Evolutionary conservation across 2,113 vertebrate species (phyloP).

Genomic region (Tragelaphus scriptus): DNA sequence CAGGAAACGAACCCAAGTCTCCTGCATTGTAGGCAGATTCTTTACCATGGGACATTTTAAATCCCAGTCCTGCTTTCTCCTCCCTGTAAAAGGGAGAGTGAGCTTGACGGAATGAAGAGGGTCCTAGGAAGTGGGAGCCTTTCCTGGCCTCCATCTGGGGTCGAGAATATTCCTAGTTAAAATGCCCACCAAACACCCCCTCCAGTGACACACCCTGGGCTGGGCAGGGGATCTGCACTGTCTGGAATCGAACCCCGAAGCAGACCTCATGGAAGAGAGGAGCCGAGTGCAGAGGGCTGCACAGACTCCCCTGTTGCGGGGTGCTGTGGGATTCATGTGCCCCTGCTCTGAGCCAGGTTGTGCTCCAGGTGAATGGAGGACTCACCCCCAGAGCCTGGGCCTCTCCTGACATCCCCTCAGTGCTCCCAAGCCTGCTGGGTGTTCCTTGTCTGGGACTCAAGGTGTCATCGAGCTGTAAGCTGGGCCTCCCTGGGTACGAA

Average conservation of each 20-base stretch:
- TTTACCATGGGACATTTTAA: not conserved
- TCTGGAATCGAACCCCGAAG: not conserved
- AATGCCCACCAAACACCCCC: not conserved
- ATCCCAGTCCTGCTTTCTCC: too few species aligned
- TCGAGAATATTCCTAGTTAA: not conserved
- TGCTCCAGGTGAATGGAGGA: not conserved
- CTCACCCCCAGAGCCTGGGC: rapidly evolving
- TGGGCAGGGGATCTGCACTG: rapidly evolving
- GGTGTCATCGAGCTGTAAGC: not conserved
- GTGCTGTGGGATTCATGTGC: rapidly evolving
- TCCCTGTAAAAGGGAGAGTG: rapidly evolving
- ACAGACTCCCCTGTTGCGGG: rapidly evolving
- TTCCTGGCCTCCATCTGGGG: rapidly evolving
- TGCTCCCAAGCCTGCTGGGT: not conserved
- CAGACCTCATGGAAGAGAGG: not conserved
- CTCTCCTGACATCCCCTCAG: not conserved
- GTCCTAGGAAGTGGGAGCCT: too few species aligned
- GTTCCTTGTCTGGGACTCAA: not conserved
- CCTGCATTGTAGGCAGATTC: not conserved
- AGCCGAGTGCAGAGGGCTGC: not conserved
- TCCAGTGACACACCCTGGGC: rapidly evolving
- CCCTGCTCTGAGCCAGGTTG: rapidly evolving
- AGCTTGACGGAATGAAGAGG: not conserved
- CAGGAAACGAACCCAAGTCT: not conserved
- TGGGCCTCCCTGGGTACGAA: not conserved